Conservation (phyloP, 2,888 invertebrate genomes). For the Eutolmus rufibarbis region DNA sequence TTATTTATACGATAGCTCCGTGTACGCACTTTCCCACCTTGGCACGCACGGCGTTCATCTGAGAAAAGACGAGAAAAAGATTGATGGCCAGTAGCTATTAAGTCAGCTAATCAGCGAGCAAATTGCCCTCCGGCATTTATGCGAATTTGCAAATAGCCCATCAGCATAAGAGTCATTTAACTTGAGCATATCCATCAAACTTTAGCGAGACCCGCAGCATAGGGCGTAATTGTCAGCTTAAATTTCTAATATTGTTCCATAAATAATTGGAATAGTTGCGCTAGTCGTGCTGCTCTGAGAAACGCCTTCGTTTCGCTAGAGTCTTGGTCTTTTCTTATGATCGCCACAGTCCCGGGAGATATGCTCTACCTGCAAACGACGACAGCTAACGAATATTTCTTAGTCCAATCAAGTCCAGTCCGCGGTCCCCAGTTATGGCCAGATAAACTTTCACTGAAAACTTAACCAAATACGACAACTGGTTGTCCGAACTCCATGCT, state of each 20-base stretch:
- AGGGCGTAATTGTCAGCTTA: background rate
- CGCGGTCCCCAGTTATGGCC: constrained; percentile 41
- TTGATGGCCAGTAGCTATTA: background rate
- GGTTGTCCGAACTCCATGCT: constrained; percentile 19
- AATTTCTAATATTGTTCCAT: background rate
- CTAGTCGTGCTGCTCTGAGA: background rate
- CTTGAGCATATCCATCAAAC: background rate
- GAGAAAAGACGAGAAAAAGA: background rate
- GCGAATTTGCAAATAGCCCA: background rate
- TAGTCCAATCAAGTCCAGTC: constrained; percentile 32
- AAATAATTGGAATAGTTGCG: background rate
- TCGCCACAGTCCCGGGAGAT: background rate
- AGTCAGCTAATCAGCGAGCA: background rate
- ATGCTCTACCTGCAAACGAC: background rate
- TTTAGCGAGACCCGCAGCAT: background rate
- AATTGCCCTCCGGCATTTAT: background rate
- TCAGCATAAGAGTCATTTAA: background rate
- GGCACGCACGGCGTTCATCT: background rate
- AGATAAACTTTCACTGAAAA: constrained; percentile 46
- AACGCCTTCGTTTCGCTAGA: constrained; percentile 4
- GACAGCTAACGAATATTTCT: constrained; percentile 4
- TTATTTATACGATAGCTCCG: background rate
- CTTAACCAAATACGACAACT: constrained; percentile 38
- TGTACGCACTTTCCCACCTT: background rate
- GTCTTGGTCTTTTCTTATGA: background rate